Base-by-base conservation (phyloP, 2,113 vertebrate species). In the Speoplatyrhinus poulsoni region DNA sequence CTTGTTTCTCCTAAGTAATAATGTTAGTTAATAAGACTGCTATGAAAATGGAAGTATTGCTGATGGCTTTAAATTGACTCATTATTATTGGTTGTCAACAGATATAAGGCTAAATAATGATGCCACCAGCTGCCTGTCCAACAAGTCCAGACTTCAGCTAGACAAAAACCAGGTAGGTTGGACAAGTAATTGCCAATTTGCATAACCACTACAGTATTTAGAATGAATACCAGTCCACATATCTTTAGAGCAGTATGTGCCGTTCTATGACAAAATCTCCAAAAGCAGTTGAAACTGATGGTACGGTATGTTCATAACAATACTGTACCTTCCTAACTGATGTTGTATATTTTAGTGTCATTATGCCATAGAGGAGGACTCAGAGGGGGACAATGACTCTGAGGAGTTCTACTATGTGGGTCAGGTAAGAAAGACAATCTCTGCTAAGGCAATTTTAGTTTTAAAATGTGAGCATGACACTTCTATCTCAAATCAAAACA, bases 321-420 rank as follows among this genome's bases (percentile, higher is more conserved):
- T 26, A 26, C 26, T 26, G 26, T 26, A 26, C 26, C 26, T 26
- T 36, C 8, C 17, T 58, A 8, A 59, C 36, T 50, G 13, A 9
- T 58, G n/a, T 9, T 71, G 78, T 46, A 75, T 26, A 65, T 79
- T 79, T 15, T 62, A 95, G 95, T 93, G 94, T 41, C 93, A 88
- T 71, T 95, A 93, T 82, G 86, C 94, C 48, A 90, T 96, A 90
- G 95, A 96, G 79, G 95, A 96, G 72, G 95, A 96, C 83, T 96
- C 95, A 46, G 95, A 96, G 91, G 95, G 95, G 5, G 95, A 96
- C 79, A 95, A 96, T 82, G 95, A 96, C 78, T 96, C 94, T 5
- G 95, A 96, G 75, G 95, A 96, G 70, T 96, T 96, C 84, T 96
- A 96, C 88, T 96, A 96, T 72, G 94, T 94, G 76, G 95, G 95